Evolutionary conservation across 2,113 vertebrate species (phyloP), one percentile per base, ranked within the genome.

Genomic region (Stegostoma tigrinum): DNA sequence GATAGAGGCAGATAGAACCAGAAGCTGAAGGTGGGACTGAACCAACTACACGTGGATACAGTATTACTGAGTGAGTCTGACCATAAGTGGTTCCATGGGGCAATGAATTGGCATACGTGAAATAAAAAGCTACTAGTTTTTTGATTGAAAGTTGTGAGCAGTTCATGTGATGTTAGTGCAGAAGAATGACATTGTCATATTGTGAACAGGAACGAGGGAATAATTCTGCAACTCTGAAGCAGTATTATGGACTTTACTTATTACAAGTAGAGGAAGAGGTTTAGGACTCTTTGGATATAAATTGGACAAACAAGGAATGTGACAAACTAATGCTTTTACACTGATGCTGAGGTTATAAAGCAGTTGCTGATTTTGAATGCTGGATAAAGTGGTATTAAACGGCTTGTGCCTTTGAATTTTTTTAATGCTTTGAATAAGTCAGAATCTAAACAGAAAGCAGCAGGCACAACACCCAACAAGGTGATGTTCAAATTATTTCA

Each of bases 121-220:
- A 67, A 94, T 94, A 45, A 70, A 66, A 23, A 67, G 64, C 91
- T 27, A 66, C 19, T 10, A 24, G 19, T 68, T 68, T 68, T 68
- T 94, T 94, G 66, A 68, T 94, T 27, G 91, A 94, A 94, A 66
- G 38, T 42, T 94, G 55, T 67, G 64, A 94, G n/a, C 91, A 68
- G 91, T 66, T 94, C 68, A 94, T 94, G 91, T 94, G 91, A 94
- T 67, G 34, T 94, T 45, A 70, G 68, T 2, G 38, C 66, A 4
- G 38, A 21, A 94, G n/a, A 94, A 70, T 45, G 23, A 94, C 0
- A 70, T 70, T 94, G 91, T 45, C n/a, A 7, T 24, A 70, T 68
- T 42, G 21, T 68, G 5, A 94, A 94, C 66, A 38, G 38, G 87
- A 67, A 10, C 67, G 48, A 27, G n/a, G 30, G 91, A 67, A 66